These are phyloP conservation scores for Poicephalus gulielmi DNA, from an alignment of 2,113 vertebrate genomes.

Conservation along the genomic window DNA sequence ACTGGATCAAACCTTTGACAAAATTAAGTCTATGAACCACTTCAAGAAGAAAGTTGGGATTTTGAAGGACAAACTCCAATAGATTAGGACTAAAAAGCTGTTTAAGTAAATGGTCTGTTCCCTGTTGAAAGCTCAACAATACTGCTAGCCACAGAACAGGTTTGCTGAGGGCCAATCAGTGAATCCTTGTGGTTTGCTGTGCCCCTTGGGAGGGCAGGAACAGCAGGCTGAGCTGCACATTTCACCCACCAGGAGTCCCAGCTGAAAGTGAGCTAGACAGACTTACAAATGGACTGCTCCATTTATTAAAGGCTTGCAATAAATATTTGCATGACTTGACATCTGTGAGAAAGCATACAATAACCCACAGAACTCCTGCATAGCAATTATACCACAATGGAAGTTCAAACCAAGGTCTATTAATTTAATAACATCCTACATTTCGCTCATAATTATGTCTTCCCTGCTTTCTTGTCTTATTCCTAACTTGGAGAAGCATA, in stretches of 20 bases:
- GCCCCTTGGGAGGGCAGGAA: neutral
- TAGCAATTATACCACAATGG: slow-evolving; percentile 20
- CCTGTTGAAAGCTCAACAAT: neutral
- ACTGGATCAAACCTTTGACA: neutral
- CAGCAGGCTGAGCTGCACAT: neutral
- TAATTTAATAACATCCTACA: neutral
- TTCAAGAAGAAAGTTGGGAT: neutral
- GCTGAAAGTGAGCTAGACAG: slow-evolving; percentile 67
- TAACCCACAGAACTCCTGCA: slow-evolving; percentile 47
- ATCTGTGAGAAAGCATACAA: slow-evolving; percentile 37
- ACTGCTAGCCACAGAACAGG: neutral
- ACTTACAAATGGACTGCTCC: slow-evolving; percentile 62
- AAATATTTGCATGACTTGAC: slow-evolving; percentile 76
- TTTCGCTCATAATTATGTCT: neutral
- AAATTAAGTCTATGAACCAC: neutral
- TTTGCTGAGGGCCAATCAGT: neutral
- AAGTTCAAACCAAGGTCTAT: slow-evolving; percentile 18
- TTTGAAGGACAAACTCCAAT: neutral
- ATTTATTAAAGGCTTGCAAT: slow-evolving; percentile 72
- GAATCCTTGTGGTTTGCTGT: neutral
- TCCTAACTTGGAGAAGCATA: neutral
- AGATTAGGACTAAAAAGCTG: neutral
- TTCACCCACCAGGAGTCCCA: neutral
- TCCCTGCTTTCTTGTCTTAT: neutral
- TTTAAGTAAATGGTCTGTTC: neutral